A percentile compares a stretch with the other conserved stretches of the same genome.
Conservation (phyloP, 2,797 vertebrate genomes). For the Austrolebias charrua region DNA sequence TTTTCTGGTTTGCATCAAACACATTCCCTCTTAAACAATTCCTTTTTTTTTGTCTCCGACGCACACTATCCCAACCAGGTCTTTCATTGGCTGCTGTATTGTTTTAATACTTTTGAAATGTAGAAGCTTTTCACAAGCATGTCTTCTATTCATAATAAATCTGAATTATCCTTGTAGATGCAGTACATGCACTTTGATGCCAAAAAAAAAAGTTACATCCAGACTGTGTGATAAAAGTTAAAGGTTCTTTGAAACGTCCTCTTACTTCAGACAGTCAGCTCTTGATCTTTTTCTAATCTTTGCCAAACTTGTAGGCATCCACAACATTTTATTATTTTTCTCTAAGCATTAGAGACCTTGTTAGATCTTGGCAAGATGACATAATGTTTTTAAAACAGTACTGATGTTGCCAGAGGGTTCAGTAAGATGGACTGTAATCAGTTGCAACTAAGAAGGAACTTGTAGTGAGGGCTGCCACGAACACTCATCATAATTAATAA, state of each 20-base stretch:
- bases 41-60: neutral
- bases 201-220: too few species aligned
- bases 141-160: neutral
- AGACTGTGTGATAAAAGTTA: too few species aligned
- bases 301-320: neutral
- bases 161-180: constrained; percentile 1
- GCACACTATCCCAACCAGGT: constrained; percentile 1
- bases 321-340: constrained; percentile 6
- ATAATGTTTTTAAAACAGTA: neutral
- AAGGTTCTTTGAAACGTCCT: neutral
- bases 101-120: neutral
- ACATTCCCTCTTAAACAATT: neutral
- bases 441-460: neutral
- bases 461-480: neutral
- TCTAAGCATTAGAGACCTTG: constrained; percentile 1
- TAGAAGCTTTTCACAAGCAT: neutral
- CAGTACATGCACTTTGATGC: neutral
- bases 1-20: neutral
- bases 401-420: neutral
- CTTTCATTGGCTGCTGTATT: constrained; percentile 3
- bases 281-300: constrained; percentile 8
- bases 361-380: constrained; percentile 13
- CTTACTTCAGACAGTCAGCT: constrained; percentile 8
- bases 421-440: neutral
- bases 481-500: too few species aligned